Percentiles rank a stretch among this genome's conserved stretches.
phyloP scores from a whole-genome alignment of 2,888 invertebrate genomes.

The Cartodere bifasciata region DNA sequence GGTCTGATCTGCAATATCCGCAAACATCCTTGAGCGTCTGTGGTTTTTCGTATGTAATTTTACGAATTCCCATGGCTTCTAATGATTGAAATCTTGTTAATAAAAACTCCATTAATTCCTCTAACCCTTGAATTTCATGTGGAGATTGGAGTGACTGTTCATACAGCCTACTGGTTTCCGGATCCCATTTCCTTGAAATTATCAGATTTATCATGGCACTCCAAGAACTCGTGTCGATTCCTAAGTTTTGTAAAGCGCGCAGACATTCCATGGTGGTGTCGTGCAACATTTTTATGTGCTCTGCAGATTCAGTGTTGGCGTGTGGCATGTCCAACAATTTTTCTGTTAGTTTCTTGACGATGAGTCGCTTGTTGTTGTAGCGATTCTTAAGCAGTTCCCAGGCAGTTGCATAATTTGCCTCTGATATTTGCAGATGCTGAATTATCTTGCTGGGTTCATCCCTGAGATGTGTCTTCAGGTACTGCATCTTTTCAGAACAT shows the following conservation, averaged over 20 bases:
- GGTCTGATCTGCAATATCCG: too few relatives aligned
- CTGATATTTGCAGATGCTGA: constrained; percentile 8
- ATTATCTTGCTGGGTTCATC: constrained; percentile 7
- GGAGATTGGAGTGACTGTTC: too few relatives aligned
- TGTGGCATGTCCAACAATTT: constrained; percentile 3
- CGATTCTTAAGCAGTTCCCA: constrained; percentile 5
- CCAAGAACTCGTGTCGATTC: too few relatives aligned
- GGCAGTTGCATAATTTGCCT: constrained; percentile 8
- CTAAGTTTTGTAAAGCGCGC: constrained; percentile 5
- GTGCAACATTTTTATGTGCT: constrained; percentile 5
- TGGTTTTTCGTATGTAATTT: too few relatives aligned
- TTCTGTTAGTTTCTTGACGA: constrained; percentile 5
- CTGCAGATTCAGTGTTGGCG: constrained; percentile 2
- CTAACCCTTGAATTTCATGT: too few relatives aligned
- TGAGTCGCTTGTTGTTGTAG: constrained; percentile 8
- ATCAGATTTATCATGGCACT: too few relatives aligned
- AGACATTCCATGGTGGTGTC: constrained; percentile 7
- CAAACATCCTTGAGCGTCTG: too few relatives aligned
- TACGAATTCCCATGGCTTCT: too few relatives aligned
- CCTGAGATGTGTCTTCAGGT: constrained; percentile 8
- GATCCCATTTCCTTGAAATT: too few relatives aligned
- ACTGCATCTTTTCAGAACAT: constrained; percentile 8
- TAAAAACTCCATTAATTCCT: too few relatives aligned
- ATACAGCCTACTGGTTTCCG: too few relatives aligned
- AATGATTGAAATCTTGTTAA: too few relatives aligned